Base-by-base conservation (phyloP, 2,113 vertebrate genomes). In the Ia io region DNA sequence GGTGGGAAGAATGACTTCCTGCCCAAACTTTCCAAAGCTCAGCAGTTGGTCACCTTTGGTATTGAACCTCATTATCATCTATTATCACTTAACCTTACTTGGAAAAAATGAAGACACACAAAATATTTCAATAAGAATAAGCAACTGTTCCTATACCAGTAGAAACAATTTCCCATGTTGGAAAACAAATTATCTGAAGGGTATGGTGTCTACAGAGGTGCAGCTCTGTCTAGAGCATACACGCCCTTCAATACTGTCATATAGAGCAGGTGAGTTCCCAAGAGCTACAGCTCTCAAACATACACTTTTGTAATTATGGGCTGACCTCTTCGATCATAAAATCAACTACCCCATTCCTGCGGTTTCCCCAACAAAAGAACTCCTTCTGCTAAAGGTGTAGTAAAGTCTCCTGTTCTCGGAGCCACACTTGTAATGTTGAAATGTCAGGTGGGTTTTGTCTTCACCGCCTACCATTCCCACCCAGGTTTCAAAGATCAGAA, bases 241-340 rank as follows among this genome's bases (percentile, higher is more conserved):
- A 78, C 5, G 49, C 70, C 47, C 83, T 88, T 51, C 83, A 42
- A 74, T 18, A 61, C 9, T 56, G 63, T 78, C 51, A 20, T 2
- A 49, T 1, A 61, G 17, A 94, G 6, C 30, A 25, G 35, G 35
- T 91, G 16, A 35, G 53, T 73, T 74, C 82, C 92, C 16, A 25
- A 79, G 9, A 84, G 28, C n/a, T 22, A 32, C 51, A 42, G 25
- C 47, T 78, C 73, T 74, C 40, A 51, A 91, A 73, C 25, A 20
- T 77, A 32, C 37, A 63, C 35, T 65, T 84, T 78, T 56, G 30
- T 86, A 56, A 88, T 84, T 49, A 70, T 30, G 14, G 35, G 9
- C 49, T 76, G 69, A 90, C 53, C 23, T 83, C 63, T 93, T 14
- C 30, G 44, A 74, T 88, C 63, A 88, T 59, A 90, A 92, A 90